Evolutionary conservation across 2,888 invertebrate species (phyloP).

Genomic region (Eupithecia pulchellata): DNA sequence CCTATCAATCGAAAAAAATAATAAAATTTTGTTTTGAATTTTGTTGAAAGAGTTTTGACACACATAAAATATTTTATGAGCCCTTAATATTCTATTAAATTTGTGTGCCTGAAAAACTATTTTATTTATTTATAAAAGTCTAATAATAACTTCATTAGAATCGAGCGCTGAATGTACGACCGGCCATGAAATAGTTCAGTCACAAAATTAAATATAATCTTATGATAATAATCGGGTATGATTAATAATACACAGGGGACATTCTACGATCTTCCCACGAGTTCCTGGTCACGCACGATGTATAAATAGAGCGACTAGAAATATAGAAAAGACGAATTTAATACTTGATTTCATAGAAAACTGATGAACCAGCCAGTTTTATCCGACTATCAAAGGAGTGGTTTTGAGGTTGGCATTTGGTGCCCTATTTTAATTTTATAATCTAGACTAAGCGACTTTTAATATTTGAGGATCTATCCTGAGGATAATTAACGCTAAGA

Average conservation of each 20-base stretch:
- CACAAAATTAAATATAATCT: conserved; percentile 16
- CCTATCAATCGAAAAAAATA: background rate
- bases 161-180: background rate
- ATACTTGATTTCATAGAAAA: background rate
- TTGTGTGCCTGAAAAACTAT: no score
- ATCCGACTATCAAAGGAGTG: background rate
- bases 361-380: background rate
- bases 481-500: no score
- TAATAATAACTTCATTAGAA: background rate
- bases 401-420: background rate
- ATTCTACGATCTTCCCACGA: conserved; percentile 26
- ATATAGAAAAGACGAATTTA: conserved; percentile 6
- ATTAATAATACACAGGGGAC: conserved; percentile 34
- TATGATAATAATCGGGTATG: conserved; percentile 13
- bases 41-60: no score
- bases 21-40: no score
- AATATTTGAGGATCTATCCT: no score
- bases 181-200: conserved; percentile 33
- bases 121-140: no score
- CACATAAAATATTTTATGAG: no score
- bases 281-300: conserved; percentile 36
- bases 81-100: no score
- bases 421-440: background rate
- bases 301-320: conserved; percentile 33
- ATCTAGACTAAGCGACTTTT: background rate